These are phyloP conservation scores for Seriola rivoliana DNA, from an alignment of 2,113 vertebrate genomes.

Conservation along the genomic window DNA sequence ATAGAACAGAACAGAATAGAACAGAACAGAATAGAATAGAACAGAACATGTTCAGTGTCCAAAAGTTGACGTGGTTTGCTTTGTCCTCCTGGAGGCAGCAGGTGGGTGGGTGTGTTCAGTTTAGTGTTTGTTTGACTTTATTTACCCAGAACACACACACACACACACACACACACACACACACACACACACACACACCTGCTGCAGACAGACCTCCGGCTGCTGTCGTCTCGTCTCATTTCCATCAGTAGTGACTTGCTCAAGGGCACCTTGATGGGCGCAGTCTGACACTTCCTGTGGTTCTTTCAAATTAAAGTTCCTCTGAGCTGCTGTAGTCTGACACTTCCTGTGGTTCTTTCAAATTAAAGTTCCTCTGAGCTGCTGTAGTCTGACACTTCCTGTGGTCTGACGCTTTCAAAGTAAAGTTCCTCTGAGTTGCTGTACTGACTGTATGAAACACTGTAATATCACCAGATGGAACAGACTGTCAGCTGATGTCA, in stretches of 20 bases:
- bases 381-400: too few species aligned
- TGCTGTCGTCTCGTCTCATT: constrained; percentile 15
- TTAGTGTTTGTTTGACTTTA: constrained; percentile 45
- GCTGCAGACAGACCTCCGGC: constrained; percentile 10
- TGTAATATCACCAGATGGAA: too few species aligned
- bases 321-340: too few species aligned
- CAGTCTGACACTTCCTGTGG: constrained; percentile 3
- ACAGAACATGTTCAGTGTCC: not conserved
- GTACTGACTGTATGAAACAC: too few species aligned
- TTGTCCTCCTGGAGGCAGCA: constrained; percentile 50
- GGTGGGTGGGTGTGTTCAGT: constrained; percentile 32
- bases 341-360: too few species aligned
- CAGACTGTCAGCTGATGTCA: too few species aligned
- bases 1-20: too few species aligned
- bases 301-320: constrained; percentile 16
- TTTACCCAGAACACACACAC: constrained; percentile 46
- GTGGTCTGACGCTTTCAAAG: too few species aligned
- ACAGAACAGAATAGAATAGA: too few species aligned
- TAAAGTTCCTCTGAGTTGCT: too few species aligned
- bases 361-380: too few species aligned
- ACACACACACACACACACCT: constrained; percentile 40
- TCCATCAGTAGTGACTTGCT: constrained; percentile 32
- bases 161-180: constrained; percentile 31
- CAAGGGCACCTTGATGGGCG: constrained; percentile 44
- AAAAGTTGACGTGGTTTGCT: constrained; percentile 4